Evolutionary conservation across 2,888 invertebrate species (phyloP).

Genomic region (Euproctis similis): DNA sequence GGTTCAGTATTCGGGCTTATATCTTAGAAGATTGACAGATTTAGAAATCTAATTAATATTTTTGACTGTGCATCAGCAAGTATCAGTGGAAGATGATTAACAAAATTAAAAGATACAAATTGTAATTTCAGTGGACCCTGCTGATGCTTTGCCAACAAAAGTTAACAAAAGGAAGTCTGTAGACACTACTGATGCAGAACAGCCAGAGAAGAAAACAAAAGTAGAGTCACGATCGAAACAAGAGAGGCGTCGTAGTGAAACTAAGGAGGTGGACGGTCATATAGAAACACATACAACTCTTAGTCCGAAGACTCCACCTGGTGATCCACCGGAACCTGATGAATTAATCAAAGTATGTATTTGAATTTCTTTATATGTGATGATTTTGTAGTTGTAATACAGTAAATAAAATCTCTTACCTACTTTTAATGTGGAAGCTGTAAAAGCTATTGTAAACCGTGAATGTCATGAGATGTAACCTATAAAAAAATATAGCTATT

Average conservation of each 20-base stretch:
- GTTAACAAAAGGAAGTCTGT: constrained; percentile 47
- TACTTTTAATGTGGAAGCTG: too few relatives aligned
- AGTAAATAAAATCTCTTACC: too few relatives aligned
- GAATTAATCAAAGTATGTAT: constrained; percentile 84
- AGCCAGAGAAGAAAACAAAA: constrained; percentile 61
- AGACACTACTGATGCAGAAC: constrained; percentile 40
- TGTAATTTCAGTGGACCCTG: constrained; percentile 55
- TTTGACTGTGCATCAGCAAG: too few relatives aligned
- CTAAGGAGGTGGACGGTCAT: constrained; percentile 80
- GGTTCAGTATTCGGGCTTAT: too few relatives aligned
- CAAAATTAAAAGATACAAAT: constrained; percentile 1
- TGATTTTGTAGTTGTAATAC: too few relatives aligned
- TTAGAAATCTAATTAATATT: too few relatives aligned
- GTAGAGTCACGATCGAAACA: constrained; percentile 39
- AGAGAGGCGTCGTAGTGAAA: constrained; percentile 60
- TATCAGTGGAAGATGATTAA: too few relatives aligned
- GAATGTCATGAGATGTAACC: too few relatives aligned
- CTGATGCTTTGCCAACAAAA: constrained; percentile 49
- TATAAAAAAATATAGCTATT: too few relatives aligned
- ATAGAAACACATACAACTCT: constrained; percentile 85
- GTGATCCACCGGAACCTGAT: constrained; percentile 94
- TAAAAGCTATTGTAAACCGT: too few relatives aligned
- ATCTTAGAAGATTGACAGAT: too few relatives aligned
- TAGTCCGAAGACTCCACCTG: constrained; percentile 86
- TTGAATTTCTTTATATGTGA: too few relatives aligned